Percentiles rank a stretch among this genome's conserved stretches.
phyloP scores from a whole-genome alignment of 2,113 vertebrate species.

The Murina feae region DNA sequence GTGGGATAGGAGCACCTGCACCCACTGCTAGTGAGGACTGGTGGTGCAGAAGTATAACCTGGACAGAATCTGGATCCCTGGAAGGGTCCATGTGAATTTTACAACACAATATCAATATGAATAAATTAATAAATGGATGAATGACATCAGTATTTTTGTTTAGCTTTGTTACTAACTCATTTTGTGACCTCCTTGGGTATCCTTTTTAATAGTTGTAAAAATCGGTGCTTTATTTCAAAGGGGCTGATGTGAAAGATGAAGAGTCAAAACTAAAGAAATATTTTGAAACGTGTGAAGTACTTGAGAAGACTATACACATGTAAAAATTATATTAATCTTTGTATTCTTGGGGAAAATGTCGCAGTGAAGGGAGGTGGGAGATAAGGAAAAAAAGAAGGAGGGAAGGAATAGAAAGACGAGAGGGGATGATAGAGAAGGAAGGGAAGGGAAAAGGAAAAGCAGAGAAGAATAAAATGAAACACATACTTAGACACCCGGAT shows the following conservation, averaged over 20 bases:
- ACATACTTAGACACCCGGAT: neutral
- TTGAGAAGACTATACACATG: neutral
- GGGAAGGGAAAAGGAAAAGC: neutral
- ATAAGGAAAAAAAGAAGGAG: neutral
- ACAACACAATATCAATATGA: neutral
- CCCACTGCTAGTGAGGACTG: neutral
- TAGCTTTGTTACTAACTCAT: neutral
- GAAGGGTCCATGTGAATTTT: neutral
- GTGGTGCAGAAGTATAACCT: neutral
- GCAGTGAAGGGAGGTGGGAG: neutral
- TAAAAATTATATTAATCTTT: neutral
- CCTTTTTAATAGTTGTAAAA: neutral
- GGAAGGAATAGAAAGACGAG: too few relatives aligned
- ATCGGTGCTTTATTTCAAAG: neutral
- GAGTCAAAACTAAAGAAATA: neutral
- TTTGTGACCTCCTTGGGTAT: neutral
- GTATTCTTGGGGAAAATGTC: neutral
- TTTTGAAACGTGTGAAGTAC: neutral
- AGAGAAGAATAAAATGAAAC: neutral
- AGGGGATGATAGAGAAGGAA: too few relatives aligned
- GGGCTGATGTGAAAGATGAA: neutral
- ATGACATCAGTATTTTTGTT: neutral
- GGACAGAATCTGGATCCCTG: neutral
- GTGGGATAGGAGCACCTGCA: neutral
- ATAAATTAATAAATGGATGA: neutral